Evolutionary conservation across 2,888 invertebrate species (phyloP).

Genomic region (Caenorhabditis japonica): DNA sequence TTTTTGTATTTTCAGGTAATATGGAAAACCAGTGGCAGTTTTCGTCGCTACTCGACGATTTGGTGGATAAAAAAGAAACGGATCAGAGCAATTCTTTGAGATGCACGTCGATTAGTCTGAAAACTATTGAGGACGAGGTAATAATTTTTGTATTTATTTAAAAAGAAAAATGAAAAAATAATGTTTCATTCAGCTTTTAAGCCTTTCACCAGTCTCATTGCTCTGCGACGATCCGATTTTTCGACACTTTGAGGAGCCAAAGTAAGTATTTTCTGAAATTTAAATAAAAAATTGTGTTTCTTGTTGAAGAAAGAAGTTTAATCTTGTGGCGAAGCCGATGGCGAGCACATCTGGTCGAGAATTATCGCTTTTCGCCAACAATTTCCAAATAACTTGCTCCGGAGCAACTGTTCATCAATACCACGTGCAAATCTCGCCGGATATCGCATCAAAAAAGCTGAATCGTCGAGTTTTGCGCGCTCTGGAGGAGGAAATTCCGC

Average conservation of each 20-base stretch:
- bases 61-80: too few species aligned
- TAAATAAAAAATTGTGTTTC: too few species aligned
- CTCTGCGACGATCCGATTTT: too few species aligned
- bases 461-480: slow-evolving; percentile 19
- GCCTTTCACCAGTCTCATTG: too few species aligned
- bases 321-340: neutral
- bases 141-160: too few species aligned
- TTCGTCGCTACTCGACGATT: too few species aligned
- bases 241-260: too few species aligned
- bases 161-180: too few species aligned
- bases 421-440: slow-evolving; percentile 17
- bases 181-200: too few species aligned
- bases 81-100: slow-evolving; percentile 9
- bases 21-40: too few species aligned
- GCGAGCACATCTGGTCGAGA: neutral
- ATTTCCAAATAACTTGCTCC: slow-evolving; percentile 25
- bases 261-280: too few species aligned
- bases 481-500: slow-evolving; percentile 4
- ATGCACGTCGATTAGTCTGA: slow-evolving; percentile 15
- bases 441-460: slow-evolving; percentile 35
- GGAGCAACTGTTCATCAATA: slow-evolving; percentile 24
- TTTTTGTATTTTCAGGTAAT: too few species aligned
- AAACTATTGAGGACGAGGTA: slow-evolving; percentile 15
- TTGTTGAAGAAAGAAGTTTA: slow-evolving; percentile 20
- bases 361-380: slow-evolving; percentile 22